Percentiles rank a stretch among this genome's conserved stretches.
These are phyloP conservation scores for Dolichoris vasculosae DNA, from an alignment of 1,140 invertebrate species.

Conservation along the genomic window DNA sequence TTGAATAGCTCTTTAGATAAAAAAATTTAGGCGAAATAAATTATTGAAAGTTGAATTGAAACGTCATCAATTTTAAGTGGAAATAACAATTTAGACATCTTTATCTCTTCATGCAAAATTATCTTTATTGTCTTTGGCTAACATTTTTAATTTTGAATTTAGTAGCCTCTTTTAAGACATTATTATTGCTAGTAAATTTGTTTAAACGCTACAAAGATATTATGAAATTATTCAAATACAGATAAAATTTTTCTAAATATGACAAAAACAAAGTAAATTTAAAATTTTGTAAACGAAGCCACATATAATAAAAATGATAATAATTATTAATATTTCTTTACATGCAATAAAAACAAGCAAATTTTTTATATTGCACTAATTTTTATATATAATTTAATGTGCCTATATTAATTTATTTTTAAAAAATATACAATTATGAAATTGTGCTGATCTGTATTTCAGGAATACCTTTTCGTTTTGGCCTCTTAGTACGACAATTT, in stretches of 20 bases:
- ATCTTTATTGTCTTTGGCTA: not conserved
- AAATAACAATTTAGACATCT: not conserved
- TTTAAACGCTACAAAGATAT: not conserved
- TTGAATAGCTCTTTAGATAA: not conserved
- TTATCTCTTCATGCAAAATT: not conserved
- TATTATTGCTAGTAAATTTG: not conserved
- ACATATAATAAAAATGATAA: not conserved
- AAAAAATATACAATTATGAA: slow-evolving; percentile 4
- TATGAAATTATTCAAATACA: not conserved
- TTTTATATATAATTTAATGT: not conserved
- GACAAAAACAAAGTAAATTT: not conserved
- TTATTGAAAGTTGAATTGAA: not conserved
- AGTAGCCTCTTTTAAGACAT: not conserved
- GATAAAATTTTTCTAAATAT: slow-evolving; percentile 5
- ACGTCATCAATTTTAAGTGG: not conserved
- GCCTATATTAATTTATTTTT: not conserved
- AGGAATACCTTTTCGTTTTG: slow-evolving; percentile 3
- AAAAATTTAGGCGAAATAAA: not conserved
- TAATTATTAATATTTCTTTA: not conserved
- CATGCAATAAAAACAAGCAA: not conserved
- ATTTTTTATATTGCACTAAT: not conserved
- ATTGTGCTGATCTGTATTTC: slow-evolving; percentile 12
- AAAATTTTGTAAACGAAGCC: not conserved
- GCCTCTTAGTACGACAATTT: slow-evolving; percentile 53
- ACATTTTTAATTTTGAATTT: not conserved